Conservation (phyloP, 2,113 vertebrate species). For the Sinocyclocheilus rhinocerous region DNA sequence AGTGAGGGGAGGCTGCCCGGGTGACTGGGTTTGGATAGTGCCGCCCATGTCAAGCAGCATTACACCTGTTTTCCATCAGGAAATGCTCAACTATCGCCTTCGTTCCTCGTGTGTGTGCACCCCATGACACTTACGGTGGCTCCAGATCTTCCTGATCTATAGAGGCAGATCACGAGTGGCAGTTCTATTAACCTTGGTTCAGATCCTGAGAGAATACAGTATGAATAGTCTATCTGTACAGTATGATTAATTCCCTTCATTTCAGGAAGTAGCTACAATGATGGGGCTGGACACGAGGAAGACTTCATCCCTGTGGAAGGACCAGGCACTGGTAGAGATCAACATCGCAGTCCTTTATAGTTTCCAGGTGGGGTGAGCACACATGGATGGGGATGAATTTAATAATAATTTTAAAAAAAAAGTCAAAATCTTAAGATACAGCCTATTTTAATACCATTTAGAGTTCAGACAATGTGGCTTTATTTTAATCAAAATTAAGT, state of each 20-base stretch:
- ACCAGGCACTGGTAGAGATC: constrained; percentile 95
- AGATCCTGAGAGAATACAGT: constrained; percentile 14
- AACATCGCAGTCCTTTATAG: constrained; percentile 97
- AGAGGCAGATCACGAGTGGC: background rate
- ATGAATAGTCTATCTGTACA: constrained; percentile 7
- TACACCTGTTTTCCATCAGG: constrained; percentile 97
- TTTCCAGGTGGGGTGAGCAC: constrained; percentile 83
- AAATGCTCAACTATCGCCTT: constrained; percentile 99
- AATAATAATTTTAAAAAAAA: background rate
- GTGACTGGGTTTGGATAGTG: constrained; percentile 98
- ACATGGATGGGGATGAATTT: background rate
- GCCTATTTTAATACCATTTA: background rate
- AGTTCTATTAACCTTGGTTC: constrained; percentile 27
- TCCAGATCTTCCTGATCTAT: background rate
- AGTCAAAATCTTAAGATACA: background rate
- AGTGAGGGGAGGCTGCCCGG: constrained; percentile 92
- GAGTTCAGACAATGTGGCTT: background rate
- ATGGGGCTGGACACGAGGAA: constrained; percentile 95
- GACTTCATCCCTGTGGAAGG: constrained; percentile 96
- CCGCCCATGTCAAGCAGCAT: constrained; percentile 98
- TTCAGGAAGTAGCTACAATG: constrained; percentile 89
- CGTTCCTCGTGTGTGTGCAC: too few species aligned
- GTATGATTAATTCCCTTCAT: background rate
- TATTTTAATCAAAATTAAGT: background rate
- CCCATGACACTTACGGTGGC: too few species aligned